A percentile compares a stretch with the other conserved stretches of the same genome.
These are phyloP conservation scores for Rhinolophus sinicus DNA, from an alignment of 2,113 vertebrate species.

Conservation along the genomic window DNA sequence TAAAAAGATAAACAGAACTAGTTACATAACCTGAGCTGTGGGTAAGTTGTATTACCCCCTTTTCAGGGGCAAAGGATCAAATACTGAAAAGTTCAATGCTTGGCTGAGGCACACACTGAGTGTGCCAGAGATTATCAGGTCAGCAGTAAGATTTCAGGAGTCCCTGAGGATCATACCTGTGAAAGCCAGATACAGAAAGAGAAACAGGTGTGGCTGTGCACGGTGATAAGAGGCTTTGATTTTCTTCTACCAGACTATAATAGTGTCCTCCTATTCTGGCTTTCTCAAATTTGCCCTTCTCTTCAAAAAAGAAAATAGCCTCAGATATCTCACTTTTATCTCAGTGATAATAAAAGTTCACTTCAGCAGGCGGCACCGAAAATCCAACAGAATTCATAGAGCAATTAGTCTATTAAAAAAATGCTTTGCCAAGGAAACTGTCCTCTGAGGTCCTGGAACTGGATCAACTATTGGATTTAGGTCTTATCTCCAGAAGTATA, in stretches of 20 bases:
- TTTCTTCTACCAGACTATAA: background rate
- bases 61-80: slow-evolving; percentile 22
- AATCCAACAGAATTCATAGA: background rate
- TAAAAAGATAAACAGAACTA: background rate
- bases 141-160: background rate
- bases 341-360: background rate
- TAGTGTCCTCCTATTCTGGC: background rate
- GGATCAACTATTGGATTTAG: background rate
- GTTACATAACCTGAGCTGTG: background rate
- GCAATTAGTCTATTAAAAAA: background rate
- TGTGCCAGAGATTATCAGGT: slow-evolving; percentile 24
- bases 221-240: background rate
- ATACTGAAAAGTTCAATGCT: background rate
- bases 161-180: slow-evolving; percentile 25
- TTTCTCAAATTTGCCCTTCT: slow-evolving; percentile 68
- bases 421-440: background rate
- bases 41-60: background rate
- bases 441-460: background rate
- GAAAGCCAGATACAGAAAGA: slow-evolving; percentile 60
- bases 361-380: background rate
- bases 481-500: background rate
- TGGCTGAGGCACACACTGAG: background rate
- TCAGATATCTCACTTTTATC: slow-evolving; percentile 39
- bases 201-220: slow-evolving; percentile 8
- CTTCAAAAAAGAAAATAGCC: slow-evolving; percentile 33